Base-by-base conservation (phyloP, 2,888 invertebrate genomes). In the Automeris io region DNA sequence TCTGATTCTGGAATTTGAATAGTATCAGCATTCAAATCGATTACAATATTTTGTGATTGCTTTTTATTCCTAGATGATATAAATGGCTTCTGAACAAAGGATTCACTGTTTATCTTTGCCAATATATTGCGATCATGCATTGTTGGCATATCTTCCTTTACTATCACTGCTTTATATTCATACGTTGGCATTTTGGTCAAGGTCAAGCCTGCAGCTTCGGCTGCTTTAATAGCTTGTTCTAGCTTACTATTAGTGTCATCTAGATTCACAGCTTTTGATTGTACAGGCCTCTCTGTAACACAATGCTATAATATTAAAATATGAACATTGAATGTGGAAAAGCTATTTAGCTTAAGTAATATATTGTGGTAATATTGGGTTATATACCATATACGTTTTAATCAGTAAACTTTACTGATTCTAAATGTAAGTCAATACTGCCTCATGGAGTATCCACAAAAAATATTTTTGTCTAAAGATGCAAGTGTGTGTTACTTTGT, bases 101-200 rank as follows among this genome's bases (percentile, higher is more conserved):
- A 85, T 43, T 93, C 92, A 43, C 87, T 89, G 55, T 94, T 93
- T 25, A 93, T 89, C 57, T 92, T 91, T 1, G 90, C 90, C n/a
- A 93, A 60, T 5, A 91, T 72, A 49, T 90, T 88, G 40, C 78
- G 74, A 46, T 90, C 89, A 46, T 89, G 80, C 29, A 87, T 86
- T 26, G 87, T 82, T 0, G 86, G 86, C 82, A 87, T 86, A 35
- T 87, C 85, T 52, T 83, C 87, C 48, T 83, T 86, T 7, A 87
- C 51, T 49, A 77, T 75, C 5, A 86, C 73, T 40, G 83, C 83
- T 39, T 83, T 85, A 39, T 78, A 85, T 42, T 86, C 85, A 40
- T 86, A 86, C 2, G 76, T 78, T n/a, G 87, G 86, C 47, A 87
- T 73, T 54, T 87, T 87, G 4, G 83, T 86, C 78, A 87, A 72